Evolutionary conservation across 2,113 vertebrate genomes (phyloP).

Genomic region (Poecile atricapillus): DNA sequence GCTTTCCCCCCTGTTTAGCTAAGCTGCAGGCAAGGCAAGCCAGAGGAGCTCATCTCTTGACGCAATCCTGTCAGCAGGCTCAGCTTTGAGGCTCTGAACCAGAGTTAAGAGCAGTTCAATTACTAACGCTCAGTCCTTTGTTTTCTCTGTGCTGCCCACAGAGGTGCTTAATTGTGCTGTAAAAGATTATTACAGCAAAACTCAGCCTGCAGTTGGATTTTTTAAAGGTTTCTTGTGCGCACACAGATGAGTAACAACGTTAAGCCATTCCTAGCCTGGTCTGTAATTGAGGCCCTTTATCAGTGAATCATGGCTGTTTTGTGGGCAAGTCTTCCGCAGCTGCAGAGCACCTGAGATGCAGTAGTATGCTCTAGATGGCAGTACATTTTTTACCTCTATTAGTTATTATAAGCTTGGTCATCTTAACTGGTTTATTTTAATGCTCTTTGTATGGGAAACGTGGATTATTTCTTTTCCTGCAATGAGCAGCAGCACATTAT

Average conservation of each 20-base stretch:
- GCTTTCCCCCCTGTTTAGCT: not conserved
- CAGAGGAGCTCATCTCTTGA: fast-evolving
- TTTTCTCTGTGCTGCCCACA: not conserved
- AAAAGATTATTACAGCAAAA: not conserved
- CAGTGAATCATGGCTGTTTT: not conserved
- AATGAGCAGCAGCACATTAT: not conserved
- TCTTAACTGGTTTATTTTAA: not conserved
- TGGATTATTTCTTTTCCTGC: not conserved
- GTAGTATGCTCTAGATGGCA: constrained; percentile 21
- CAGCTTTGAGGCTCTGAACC: not conserved
- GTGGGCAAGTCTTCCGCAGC: not conserved
- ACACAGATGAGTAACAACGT: not conserved
- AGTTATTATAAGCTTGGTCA: not conserved
- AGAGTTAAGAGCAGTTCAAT: not conserved
- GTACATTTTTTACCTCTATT: constrained; percentile 16
- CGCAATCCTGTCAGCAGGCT: not conserved
- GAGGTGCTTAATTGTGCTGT: not conserved
- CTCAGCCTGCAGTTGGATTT: not conserved
- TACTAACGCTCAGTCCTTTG: not conserved
- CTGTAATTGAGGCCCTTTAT: not conserved
- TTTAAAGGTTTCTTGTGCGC: not conserved
- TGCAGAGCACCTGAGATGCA: not conserved
- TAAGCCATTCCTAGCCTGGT: not conserved
- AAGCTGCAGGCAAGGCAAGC: not conserved
- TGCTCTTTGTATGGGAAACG: not conserved